phyloP scores from a whole-genome alignment of 2,113 vertebrate genomes.

The Oostethus manadensis region DNA sequence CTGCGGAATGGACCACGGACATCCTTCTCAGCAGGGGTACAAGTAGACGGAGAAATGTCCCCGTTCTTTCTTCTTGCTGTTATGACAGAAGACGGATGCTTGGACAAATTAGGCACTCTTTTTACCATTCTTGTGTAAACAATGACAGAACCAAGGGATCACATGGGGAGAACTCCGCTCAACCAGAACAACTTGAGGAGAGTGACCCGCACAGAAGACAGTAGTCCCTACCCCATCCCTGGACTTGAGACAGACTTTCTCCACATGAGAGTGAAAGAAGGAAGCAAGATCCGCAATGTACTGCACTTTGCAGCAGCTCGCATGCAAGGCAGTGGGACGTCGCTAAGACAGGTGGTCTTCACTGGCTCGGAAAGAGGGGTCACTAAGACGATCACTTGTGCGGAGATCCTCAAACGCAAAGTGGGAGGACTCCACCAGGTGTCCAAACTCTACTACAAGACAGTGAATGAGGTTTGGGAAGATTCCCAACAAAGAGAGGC shows the following conservation, averaged over 20 bases:
- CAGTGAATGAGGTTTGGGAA: conserved; percentile 81
- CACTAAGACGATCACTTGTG: conserved; percentile 92
- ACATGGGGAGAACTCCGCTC: conserved; percentile 17
- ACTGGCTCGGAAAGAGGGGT: conserved; percentile 82
- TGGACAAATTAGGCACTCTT: background rate
- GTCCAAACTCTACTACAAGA: conserved; percentile 83
- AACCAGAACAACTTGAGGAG: conserved; percentile 79
- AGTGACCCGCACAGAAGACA: conserved; percentile 75
- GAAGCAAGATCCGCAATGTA: conserved; percentile 90
- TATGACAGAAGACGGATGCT: conserved; percentile 21
- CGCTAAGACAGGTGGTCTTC: conserved; percentile 80
- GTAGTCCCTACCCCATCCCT: conserved; percentile 70
- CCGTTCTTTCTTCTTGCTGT: conserved; percentile 27
- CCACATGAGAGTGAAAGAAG: conserved; percentile 89
- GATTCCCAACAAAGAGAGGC: conserved; percentile 55
- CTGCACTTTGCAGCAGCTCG: conserved; percentile 82
- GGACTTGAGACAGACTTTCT: conserved; percentile 73
- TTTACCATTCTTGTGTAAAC: background rate
- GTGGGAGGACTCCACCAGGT: conserved; percentile 85
- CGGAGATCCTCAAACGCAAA: conserved; percentile 88
- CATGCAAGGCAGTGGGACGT: conserved; percentile 70
- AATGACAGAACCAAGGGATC: conserved; percentile 23
- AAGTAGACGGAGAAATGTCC: conserved; percentile 46
- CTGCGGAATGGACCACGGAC: conserved; percentile 51
- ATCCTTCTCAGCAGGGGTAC: conserved; percentile 39